Conservation (phyloP, 2,113 vertebrate species). For the Origma solitaria region DNA sequence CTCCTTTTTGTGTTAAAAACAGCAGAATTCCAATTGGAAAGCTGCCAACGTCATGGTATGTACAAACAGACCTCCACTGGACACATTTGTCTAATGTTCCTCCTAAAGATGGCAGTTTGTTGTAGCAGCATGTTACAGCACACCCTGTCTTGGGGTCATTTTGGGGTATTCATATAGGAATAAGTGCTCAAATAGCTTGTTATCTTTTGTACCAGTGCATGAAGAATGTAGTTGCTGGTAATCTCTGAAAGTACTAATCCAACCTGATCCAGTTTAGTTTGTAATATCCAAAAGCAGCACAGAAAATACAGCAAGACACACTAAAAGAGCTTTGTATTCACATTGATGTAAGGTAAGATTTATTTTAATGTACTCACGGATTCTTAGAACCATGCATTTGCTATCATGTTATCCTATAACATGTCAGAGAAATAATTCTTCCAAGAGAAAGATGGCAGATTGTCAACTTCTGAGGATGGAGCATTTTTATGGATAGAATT, state of each 20-base stretch:
- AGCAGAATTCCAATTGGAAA: background rate
- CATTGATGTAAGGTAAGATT: background rate
- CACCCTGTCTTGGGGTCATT: background rate
- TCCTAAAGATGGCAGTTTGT: background rate
- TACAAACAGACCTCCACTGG: background rate
- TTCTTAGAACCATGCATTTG: background rate
- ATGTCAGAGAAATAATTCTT: background rate
- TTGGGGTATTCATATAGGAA: background rate
- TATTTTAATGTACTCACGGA: background rate
- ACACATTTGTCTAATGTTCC: background rate
- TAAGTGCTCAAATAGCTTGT: background rate
- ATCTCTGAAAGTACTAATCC: background rate
- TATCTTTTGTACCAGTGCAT: background rate
- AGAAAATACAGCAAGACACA: background rate
- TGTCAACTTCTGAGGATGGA: background rate
- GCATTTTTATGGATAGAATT: slow-evolving; percentile 10
- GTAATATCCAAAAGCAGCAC: background rate
- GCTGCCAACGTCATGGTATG: background rate
- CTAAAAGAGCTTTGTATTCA: background rate
- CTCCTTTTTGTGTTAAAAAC: background rate
- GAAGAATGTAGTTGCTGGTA: background rate
- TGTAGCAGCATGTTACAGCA: background rate
- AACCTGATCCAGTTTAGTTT: background rate
- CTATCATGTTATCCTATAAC: background rate
- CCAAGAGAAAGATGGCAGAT: background rate